phyloP scores from a whole-genome alignment of 2,797 vertebrate genomes.

The Psittacula derbiana region DNA sequence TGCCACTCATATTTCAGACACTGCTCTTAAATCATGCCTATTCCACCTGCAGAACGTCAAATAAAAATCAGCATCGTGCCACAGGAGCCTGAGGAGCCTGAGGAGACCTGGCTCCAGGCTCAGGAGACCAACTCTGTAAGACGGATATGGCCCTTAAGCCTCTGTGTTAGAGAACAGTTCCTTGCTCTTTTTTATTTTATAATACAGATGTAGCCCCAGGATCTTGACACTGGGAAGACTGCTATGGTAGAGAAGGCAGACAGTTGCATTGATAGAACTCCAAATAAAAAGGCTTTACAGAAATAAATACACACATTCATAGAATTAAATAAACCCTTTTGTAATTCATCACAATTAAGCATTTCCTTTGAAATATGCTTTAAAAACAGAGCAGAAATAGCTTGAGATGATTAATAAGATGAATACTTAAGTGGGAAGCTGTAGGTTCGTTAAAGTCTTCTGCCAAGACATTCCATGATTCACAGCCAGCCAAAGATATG shows the following conservation, averaged over 20 bases:
- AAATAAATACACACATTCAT: not conserved
- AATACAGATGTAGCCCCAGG: not conserved
- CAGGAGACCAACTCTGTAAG: not conserved
- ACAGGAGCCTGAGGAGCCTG: not conserved
- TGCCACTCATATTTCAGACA: not conserved
- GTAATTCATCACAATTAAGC: not conserved
- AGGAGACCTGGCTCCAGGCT: not conserved
- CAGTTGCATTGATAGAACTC: not conserved
- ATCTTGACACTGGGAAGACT: not conserved
- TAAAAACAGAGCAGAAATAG: not conserved
- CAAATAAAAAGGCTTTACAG: not conserved
- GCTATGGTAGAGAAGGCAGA: not conserved
- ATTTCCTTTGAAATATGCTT: not conserved
- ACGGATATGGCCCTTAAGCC: not conserved
- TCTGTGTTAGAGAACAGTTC: not conserved
- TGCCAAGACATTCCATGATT: not conserved
- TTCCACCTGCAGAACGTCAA: not conserved
- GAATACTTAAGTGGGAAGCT: not conserved
- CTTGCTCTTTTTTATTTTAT: not conserved
- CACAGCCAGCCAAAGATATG: not conserved
- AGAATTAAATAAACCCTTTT: not conserved
- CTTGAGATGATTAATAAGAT: not conserved
- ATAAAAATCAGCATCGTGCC: not conserved
- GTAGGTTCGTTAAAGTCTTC: not conserved
- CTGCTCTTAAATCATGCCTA: not conserved